These are phyloP conservation scores for Onychomys torridus DNA, from an alignment of 2,797 vertebrate species.

Conservation along the genomic window DNA sequence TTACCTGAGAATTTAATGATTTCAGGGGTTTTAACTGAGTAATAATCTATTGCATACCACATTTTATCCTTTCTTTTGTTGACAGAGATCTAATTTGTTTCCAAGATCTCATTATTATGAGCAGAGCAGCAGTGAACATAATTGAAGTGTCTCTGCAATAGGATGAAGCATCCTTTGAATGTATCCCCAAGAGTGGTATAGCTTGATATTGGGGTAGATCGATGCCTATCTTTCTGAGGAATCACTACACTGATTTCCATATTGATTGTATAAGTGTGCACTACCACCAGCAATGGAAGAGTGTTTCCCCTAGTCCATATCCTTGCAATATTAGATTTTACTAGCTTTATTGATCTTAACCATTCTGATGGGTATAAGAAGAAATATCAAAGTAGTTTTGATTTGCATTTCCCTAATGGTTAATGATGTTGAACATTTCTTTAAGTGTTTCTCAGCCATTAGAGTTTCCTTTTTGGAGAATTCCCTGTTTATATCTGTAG, in stretches of 20 bases:
- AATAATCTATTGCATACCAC: background rate
- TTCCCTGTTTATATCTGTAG: background rate
- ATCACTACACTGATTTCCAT: background rate
- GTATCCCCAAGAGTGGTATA: background rate
- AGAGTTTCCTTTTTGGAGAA: background rate
- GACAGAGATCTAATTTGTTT: background rate
- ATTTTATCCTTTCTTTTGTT: background rate
- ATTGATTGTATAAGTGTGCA: background rate
- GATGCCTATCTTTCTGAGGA: background rate
- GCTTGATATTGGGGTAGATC: background rate
- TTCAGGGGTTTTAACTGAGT: background rate
- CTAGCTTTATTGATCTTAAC: background rate
- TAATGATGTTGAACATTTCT: background rate
- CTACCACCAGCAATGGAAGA: too few species aligned
- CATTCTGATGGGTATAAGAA: background rate
- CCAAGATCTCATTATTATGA: background rate
- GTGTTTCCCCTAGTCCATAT: background rate
- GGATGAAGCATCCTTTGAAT: background rate
- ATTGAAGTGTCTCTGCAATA: background rate
- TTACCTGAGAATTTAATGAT: background rate
- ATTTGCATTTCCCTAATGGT: background rate
- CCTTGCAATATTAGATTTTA: background rate
- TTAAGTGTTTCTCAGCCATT: background rate
- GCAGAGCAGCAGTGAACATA: background rate
- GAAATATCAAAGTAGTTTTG: background rate